These are phyloP conservation scores for Rhodinocichla rosea DNA, from an alignment of 2,113 vertebrate species.

Conservation along the genomic window DNA sequence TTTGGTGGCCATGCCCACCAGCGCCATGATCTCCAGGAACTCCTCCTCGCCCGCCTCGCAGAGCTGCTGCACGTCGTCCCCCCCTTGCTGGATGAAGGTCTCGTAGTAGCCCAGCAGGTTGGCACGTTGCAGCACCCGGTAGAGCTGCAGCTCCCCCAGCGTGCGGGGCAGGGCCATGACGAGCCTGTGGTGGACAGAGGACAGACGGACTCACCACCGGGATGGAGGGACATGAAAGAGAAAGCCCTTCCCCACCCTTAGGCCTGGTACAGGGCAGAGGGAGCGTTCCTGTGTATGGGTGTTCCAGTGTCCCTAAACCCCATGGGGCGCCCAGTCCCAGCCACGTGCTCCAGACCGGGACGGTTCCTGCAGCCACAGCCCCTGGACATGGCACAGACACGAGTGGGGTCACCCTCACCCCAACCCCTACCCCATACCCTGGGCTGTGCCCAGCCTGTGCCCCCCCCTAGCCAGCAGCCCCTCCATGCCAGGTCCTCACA, in stretches of 20 bases:
- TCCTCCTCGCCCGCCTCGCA: conserved; percentile 97
- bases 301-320: not conserved
- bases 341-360: not conserved
- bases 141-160: conserved; percentile 95
- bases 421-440: not conserved
- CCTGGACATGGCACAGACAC: not conserved
- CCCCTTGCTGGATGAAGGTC: conserved; percentile 99
- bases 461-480: not conserved
- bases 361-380: not conserved
- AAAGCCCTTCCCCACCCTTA: not conserved
- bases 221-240: rapidly evolving
- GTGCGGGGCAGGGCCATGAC: conserved; percentile 93
- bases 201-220: not conserved
- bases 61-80: conserved; percentile 96
- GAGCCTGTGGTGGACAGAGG: not conserved
- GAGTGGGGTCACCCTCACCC: not conserved
- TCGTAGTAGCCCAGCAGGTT: conserved; percentile 97
- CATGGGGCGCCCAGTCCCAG: not conserved
- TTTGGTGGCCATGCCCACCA: conserved; percentile 98
- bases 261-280: not conserved
- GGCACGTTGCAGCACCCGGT: conserved; percentile 92
- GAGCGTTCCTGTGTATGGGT: rapidly evolving
- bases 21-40: conserved; percentile 98
- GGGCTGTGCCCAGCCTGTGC: not conserved
- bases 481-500: not conserved